phyloP scores from a whole-genome alignment of 1,140 invertebrate species.

The Drosophila burlai region DNA sequence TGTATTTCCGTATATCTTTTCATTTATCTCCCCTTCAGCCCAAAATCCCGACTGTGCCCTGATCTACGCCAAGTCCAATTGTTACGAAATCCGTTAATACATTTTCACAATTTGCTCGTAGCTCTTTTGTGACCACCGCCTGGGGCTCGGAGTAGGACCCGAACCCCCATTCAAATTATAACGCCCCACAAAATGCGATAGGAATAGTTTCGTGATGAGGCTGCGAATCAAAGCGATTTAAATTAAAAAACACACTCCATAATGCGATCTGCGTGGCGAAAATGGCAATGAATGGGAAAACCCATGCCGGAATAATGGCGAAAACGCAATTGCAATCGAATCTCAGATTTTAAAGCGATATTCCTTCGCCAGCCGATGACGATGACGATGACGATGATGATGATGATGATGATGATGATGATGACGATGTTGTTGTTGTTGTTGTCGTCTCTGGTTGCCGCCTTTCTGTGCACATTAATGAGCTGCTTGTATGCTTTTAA shows the following conservation, averaged over 20 bases:
- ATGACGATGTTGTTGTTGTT: neutral
- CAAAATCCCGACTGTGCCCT: neutral
- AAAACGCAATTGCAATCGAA: slow-evolving; percentile 17
- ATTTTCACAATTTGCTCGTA: neutral
- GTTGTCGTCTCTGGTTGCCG: slow-evolving; percentile 32
- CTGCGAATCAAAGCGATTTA: slow-evolving; percentile 13
- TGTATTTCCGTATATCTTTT: neutral
- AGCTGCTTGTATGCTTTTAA: slow-evolving; percentile 82
- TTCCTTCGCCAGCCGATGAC: slow-evolving; percentile 1
- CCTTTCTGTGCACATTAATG: slow-evolving; percentile 71
- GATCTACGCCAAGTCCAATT: neutral
- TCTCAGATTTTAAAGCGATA: slow-evolving; percentile 16
- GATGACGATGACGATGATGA: neutral
- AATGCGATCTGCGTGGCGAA: slow-evolving; percentile 15
- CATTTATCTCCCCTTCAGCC: too few relatives aligned
- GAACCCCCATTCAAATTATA: neutral
- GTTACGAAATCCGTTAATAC: neutral
- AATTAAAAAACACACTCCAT: slow-evolving; percentile 6
- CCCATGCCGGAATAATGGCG: slow-evolving; percentile 9
- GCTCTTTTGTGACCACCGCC: neutral
- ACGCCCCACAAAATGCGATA: neutral
- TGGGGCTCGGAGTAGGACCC: neutral
- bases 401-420: neutral
- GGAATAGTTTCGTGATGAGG: slow-evolving; percentile 2
- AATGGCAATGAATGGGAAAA: slow-evolving; percentile 17